Base-by-base conservation (phyloP, 2,888 invertebrate species). In the Megalurothrips usitatus region DNA sequence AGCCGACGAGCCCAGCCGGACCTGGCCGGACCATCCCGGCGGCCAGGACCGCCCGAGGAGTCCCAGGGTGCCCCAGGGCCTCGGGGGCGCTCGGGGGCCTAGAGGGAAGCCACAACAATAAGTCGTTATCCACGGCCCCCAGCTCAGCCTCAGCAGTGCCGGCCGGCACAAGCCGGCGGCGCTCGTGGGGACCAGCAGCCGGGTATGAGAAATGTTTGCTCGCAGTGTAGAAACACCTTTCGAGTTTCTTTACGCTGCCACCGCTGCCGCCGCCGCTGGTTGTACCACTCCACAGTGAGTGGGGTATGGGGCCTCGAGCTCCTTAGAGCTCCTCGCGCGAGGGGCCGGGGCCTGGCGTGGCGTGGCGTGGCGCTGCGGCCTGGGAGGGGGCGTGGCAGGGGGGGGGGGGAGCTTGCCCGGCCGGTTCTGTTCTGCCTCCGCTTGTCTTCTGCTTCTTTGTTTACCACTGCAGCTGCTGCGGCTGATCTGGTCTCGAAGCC, bases 401-500 rank as follows among this genome's bases (percentile, higher is more conserved):
- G 34, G 2, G 2, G 34, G 3, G 34, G 14, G 14, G 58, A 58
- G 58, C 58, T 17, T 58, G 58, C 68, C 26, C 12, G 26, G 68
- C 68, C 68, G 68, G 68, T 75, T 75, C 12, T 58, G n/a, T 17
- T 68, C 68, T 68, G 52, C 52, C 19, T 11, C 23, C 23, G 12
- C 68, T 23, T 19, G 68, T 68, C 68, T 23, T 11, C 68, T 23
- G 68, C 68, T 68, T 68, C 68, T 75, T 75, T 75, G 68, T 75
- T 75, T 75, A 75, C 68, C 68, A 75, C 68, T 75, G 68, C 68
- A 75, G 68, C 68, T 26, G 58, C 58, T 19, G 58, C 19, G 58
- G 58, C 58, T 14, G 58, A 19, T 19, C 58, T 19, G 58, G 58
- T 19, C 58, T 58, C 34, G 34, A 43, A 43, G 34, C 34, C 34